Conservation (phyloP, 2,113 vertebrate species). For the Rattus rattus region DNA sequence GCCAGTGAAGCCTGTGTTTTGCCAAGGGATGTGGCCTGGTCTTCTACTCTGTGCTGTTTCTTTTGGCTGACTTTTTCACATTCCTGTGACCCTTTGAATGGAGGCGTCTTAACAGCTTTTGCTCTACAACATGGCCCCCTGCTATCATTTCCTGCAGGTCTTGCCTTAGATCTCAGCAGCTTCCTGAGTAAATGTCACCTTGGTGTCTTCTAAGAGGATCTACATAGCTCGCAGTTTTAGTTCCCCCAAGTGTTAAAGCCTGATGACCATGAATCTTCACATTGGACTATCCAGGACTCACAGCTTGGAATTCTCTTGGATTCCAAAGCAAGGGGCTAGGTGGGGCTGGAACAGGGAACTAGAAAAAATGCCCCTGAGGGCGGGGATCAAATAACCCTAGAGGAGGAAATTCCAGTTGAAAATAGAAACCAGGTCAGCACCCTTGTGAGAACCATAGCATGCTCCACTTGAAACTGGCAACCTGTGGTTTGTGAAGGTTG, state of each 20-base stretch:
- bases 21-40: slow-evolving; percentile 61
- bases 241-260: background rate
- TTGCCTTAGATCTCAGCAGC: slow-evolving; percentile 63
- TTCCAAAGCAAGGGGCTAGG: slow-evolving; percentile 17
- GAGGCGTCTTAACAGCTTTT: slow-evolving; percentile 72
- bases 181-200: slow-evolving; percentile 72
- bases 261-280: background rate
- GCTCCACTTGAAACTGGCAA: background rate
- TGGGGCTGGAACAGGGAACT: slow-evolving; percentile 26
- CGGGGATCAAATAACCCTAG: slow-evolving; percentile 49
- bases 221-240: slow-evolving; percentile 7
- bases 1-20: slow-evolving; percentile 44
- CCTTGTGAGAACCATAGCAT: background rate
- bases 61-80: slow-evolving; percentile 80
- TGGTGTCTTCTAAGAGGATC: slow-evolving; percentile 50
- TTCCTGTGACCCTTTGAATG: slow-evolving; percentile 80
- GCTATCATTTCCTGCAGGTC: slow-evolving; percentile 76
- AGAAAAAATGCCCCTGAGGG: slow-evolving; percentile 57
- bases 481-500: background rate
- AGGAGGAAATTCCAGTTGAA: slow-evolving; percentile 73
- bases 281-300: background rate
- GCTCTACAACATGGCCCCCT: slow-evolving; percentile 70
- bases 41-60: slow-evolving; percentile 74
- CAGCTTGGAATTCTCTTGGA: slow-evolving; percentile 21
- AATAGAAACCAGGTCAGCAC: slow-evolving; percentile 64